Base-by-base conservation (phyloP, 2,888 invertebrate genomes). In the Tyria jacobaeae region DNA sequence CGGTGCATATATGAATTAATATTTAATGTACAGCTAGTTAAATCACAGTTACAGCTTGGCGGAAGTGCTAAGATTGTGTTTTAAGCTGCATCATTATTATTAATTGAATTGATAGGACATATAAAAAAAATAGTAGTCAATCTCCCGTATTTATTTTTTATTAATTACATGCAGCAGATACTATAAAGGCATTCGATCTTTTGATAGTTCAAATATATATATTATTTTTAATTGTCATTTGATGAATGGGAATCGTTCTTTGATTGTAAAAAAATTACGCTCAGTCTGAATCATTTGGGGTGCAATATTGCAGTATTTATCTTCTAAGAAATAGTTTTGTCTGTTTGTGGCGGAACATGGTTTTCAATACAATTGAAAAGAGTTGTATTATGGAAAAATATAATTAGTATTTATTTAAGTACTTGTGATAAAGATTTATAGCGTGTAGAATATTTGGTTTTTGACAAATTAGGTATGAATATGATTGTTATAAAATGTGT, bases 351-450 rank as follows among this genome's bases (percentile, higher is more conserved):
- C 15, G 4, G 2, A 25, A 25, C 25, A 48, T 27, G 2, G 15
- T 15, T n/a, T 15, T 27, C 15, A 27, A 9, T 49, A 25, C 0
- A 6, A 27, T 5, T n/a, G 15, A 7, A 6, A 51, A 35, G 17
- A 21, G 6, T 17, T 35, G n/a, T 15, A 35, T 34, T 48, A 61
- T 52, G 73, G 50, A 41, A 50, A 51, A 64, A 58, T 49, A n/a
- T 51, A 37, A 56, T 62, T 27, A 51, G 67, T 69, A 62, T 59
- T 61, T 62, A 71, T 70, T n/a, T n/a, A n/a, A n/a, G n/a, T n/a
- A n/a, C n/a, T n/a, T 75, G 75, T 74, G 75, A 74, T 75, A 75
- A 70, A 74, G 60, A 74, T 73, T 71, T 69, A 57, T 75, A 73
- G 73, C 61, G 64, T 17, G 70, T 70, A 75, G 64, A 66, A 70